A percentile compares a stretch with the other conserved stretches of the same genome.
Conservation (phyloP, 2,113 vertebrate genomes). For the Pluvialis apricaria region DNA sequence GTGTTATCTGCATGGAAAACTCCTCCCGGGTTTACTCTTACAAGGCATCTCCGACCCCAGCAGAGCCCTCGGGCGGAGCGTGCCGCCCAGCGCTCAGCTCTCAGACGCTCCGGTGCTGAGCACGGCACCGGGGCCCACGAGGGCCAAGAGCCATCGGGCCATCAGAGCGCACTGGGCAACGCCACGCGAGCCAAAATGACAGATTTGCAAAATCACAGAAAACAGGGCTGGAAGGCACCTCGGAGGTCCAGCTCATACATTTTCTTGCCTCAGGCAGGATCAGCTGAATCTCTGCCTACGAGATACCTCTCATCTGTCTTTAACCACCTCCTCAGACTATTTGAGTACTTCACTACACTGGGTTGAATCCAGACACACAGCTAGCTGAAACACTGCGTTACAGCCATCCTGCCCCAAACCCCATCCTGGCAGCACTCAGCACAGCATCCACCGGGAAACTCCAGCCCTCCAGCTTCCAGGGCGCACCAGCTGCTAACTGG, state of each 20-base stretch:
- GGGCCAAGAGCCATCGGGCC: not conserved
- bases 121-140: not conserved
- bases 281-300: not conserved
- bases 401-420: not conserved
- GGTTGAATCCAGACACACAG: not conserved
- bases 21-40: not conserved
- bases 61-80: rapidly evolving
- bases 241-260: not conserved
- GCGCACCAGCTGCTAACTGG: not conserved
- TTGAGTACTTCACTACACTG: not conserved
- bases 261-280: not conserved
- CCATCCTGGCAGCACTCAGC: not conserved
- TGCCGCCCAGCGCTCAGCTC: not conserved
- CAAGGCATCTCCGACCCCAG: rapidly evolving
- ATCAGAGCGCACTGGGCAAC: not conserved
- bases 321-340: not conserved
- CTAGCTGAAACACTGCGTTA: not conserved
- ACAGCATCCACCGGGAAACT: not conserved
- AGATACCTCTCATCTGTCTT: not conserved
- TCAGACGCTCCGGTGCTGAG: not conserved
- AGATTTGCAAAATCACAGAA: not conserved
- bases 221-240: not conserved
- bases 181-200: not conserved
- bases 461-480: not conserved
- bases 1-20: not conserved